Evolutionary conservation across 2,797 vertebrate genomes (phyloP), one percentile per base, ranked within the genome.

Genomic region (Lepilemur septentrionalis): DNA sequence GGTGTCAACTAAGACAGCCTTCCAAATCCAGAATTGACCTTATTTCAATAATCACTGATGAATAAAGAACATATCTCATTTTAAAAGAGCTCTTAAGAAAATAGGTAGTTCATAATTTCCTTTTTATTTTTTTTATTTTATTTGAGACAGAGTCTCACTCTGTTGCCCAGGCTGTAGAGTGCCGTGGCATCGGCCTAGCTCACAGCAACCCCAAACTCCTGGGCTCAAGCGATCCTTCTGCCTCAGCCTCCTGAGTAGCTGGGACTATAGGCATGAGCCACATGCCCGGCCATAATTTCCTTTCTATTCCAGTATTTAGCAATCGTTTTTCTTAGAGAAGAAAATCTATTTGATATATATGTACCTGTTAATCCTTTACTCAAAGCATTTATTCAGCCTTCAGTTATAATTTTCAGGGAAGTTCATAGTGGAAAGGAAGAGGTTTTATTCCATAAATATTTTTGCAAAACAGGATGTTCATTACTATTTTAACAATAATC

Each of bases 311-410:
- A 67, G 6, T 35, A 52, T 79, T 91, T 70, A 87, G 63, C 65
- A 57, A 89, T 32, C n/a, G 81, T 94, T 82, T 82, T 65, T 55
- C 69, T 86, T 75, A 80, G 46, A 84, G 38, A 86, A 88, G 55
- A 85, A 94, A 93, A 80, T 7, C 8, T 78, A 18, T 85, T 88
- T 86, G 38, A 75, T 81, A 61, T 55, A 76, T 76, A n/a, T 75
- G 1, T 25, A n/a, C 73, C 48, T 88, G 35, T 75, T 90, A 50
- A 30, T 81, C 25, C 23, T 82, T 95, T 65, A 76, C 35, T 83
- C 78, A 63, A 94, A 70, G 17, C 48, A 89, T 63, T 89, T 75
- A 65, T 73, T 95, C 59, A 78, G 15, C 22, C 32, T 78, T 95
- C 57, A 80, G 80, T 73, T 11, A 38, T 35, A 67, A 52, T 38